Base-by-base conservation (phyloP, 1,140 invertebrate genomes). In the Sinella curviseta region DNA sequence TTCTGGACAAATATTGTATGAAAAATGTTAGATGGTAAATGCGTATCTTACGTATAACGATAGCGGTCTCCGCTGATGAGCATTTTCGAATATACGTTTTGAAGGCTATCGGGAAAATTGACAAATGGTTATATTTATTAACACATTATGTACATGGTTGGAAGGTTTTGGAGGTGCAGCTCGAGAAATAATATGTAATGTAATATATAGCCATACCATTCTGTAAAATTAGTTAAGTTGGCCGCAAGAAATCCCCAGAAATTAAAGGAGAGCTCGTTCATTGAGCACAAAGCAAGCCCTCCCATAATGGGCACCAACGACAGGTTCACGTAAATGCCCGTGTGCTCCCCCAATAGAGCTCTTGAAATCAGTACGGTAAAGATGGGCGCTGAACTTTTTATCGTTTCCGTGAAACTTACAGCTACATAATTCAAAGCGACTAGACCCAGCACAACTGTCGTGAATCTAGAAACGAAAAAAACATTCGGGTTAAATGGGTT, bases 21-120 rank as follows among this genome's bases (percentile, higher is more conserved):
- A 12, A 48, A 48, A 12, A 8, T 48, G 20, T 12, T 48, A 12
- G 20, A 48, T 48, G 39, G 8, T 48, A 20, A 8, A 12, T 8
- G 65, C 73, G 16, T 34, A 57, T 91, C 91, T 91, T 89, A 94
- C 93, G 92, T 93, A 84, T 93, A 94, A 87, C 90, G 92, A 85
- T 93, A 93, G 85, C 91, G 91, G 84, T 94, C 92, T 74, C 92
- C 92, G 86, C 92, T 94, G 76, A 95, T 92, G 24, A 94, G 87
- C 89, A 93, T 91, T 88, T 95, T 95, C 0, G 93, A 94, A 87
- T 93, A 94, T 77, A 95, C 94, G 89, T 94, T 95, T 87, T 95
- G 94, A 85, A 94, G 88, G 87, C 90, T 91, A 84, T 82, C 88
- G 88, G 81, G 83, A 84, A 81, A 81, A 83, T 77, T 31, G 26